Base-by-base conservation (phyloP, 2,113 vertebrate genomes). In the Nycticorax nycticorax region DNA sequence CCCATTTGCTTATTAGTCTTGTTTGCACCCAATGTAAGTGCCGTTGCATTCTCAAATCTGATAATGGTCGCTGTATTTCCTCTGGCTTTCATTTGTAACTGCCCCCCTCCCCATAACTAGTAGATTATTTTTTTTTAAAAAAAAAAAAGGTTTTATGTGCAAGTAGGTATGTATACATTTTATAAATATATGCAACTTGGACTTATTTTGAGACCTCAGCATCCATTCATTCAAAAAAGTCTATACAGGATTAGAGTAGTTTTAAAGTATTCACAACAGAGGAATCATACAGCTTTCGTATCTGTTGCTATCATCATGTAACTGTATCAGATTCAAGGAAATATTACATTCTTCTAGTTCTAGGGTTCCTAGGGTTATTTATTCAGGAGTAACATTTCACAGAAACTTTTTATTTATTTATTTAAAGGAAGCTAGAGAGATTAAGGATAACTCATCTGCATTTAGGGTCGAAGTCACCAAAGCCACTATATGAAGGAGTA, bases 41-140 rank as follows among this genome's bases (percentile, higher is more conserved):
- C 55, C 39, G 55, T 15, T 39, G 45, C 39, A 50, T 71, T 75
- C 67, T 79, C 53, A 81, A 67, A 88, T 81, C 17, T 72, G 30
- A 2, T 32, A 72, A 33, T 0, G 3, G 26, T 72, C 0, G 0
- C 39, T 39, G 13, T 41, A 62, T 47, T 79, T 84, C 64, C 63
- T 73, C 28, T 47, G 21, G 3, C 47, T 63, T 66, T 62, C 37
- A 67, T 72, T 76, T 80, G 26, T 43, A 84, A 72, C 33, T 41
- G 12, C 8, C 19, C 6, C 8, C 8, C 30, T 72, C 68, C 47
- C 26, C 17, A 2, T 43, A 68, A 72, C 12, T 12, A 84, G 30
- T 14, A 48, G 20, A 30, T 72, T 52, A 19, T 12, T 53, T 45
- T 47, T 47, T 20, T 20, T 45, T 59, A n/a, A n/a, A 35, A 24